phyloP scores from a whole-genome alignment of 2,888 invertebrate genomes.

The Limulus polyphemus region DNA sequence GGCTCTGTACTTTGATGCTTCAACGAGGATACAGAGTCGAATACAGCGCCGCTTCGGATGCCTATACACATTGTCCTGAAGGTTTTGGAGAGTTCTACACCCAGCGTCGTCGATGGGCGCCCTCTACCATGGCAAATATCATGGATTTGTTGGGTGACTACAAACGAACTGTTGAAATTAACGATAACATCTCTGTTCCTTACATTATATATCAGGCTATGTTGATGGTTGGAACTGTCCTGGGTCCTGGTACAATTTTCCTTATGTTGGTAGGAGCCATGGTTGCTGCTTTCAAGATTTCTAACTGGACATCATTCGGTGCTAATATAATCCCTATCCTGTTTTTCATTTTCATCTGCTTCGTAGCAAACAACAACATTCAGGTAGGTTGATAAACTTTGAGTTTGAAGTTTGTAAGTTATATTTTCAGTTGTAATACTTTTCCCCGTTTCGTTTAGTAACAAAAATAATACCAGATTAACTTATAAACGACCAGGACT shows the following conservation, averaged over 20 bases:
- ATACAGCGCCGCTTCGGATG: slow-evolving; percentile 86
- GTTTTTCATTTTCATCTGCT: slow-evolving; percentile 87
- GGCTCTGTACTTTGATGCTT: slow-evolving; percentile 91
- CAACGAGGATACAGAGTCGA: slow-evolving; percentile 97
- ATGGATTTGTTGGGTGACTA: slow-evolving; percentile 42
- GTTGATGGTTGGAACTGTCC: slow-evolving; percentile 58
- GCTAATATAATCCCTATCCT: slow-evolving; percentile 86
- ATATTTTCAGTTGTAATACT: too few species aligned
- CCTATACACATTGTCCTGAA: slow-evolving; percentile 45
- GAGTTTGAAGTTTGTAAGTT: too few species aligned
- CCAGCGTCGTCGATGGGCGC: slow-evolving; percentile 46
- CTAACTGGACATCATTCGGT: slow-evolving; percentile 55
- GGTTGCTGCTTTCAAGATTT: slow-evolving; percentile 53
- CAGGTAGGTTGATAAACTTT: slow-evolving; percentile 47
- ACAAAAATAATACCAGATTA: too few species aligned
- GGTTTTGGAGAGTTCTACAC: slow-evolving; percentile 46
- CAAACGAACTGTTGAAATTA: slow-evolving; percentile 39
- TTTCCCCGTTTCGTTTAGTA: too few species aligned
- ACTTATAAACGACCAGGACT: too few species aligned
- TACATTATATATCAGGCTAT: slow-evolving; percentile 39
- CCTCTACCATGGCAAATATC: slow-evolving; percentile 47
- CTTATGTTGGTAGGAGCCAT: slow-evolving; percentile 71
- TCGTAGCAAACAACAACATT: slow-evolving; percentile 77
- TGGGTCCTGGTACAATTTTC: slow-evolving; percentile 71
- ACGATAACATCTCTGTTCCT: slow-evolving; percentile 43